Conservation (phyloP, 2,888 invertebrate species). For the Platycheirus rosarum region DNA sequence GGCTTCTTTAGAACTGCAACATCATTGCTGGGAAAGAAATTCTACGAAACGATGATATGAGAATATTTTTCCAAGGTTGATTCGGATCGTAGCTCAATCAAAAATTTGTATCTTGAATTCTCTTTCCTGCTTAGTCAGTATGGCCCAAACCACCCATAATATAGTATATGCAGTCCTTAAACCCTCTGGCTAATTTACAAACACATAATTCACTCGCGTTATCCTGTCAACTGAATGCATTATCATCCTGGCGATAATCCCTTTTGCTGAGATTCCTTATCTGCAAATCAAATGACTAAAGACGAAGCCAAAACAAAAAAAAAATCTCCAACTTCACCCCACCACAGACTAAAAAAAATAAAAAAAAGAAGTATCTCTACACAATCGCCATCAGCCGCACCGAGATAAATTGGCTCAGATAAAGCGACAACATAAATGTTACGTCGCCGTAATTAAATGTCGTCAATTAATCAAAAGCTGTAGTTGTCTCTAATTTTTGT, state of each 20-base stretch:
- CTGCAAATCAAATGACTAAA: conserved; percentile 33
- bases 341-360: neutral
- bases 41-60: too few relatives aligned
- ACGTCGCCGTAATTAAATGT: conserved; percentile 82
- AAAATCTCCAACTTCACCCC: conserved; percentile 9
- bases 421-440: conserved; percentile 78
- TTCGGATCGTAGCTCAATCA: too few relatives aligned
- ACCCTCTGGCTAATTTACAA: conserved; percentile 34
- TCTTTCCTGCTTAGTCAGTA: too few relatives aligned
- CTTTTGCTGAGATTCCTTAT: conserved; percentile 62
- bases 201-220: conserved; percentile 49
- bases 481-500: conserved; percentile 73
- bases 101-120: too few relatives aligned
- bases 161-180: neutral
- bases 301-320: conserved; percentile 29
- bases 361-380: conserved; percentile 24
- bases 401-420: conserved; percentile 73
- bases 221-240: conserved; percentile 53
- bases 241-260: conserved; percentile 59
- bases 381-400: conserved; percentile 51
- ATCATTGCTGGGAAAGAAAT: too few relatives aligned
- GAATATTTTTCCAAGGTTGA: too few relatives aligned
- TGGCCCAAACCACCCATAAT: conserved; percentile 42
- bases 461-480: conserved; percentile 82
- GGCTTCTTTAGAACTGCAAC: too few relatives aligned